These are phyloP conservation scores for Deilephila elpenor DNA, from an alignment of 2,888 invertebrate genomes.

Conservation along the genomic window DNA sequence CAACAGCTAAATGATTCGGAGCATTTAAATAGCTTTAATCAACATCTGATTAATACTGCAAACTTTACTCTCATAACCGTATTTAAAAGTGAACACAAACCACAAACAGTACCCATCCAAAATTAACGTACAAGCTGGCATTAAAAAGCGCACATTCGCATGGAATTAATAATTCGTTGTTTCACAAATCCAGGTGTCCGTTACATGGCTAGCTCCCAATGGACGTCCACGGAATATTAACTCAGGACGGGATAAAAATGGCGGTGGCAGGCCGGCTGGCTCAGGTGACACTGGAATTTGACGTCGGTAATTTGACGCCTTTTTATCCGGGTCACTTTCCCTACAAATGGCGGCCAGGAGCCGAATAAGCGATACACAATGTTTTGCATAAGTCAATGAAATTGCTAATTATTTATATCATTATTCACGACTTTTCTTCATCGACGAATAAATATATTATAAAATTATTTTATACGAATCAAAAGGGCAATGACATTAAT, in stretches of 20 bases:
- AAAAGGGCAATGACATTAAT: too few relatives aligned
- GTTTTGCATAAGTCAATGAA: slow-evolving; percentile 57
- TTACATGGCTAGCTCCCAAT: slow-evolving; percentile 66
- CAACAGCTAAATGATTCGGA: too few relatives aligned
- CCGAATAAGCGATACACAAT: slow-evolving; percentile 59
- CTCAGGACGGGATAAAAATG: slow-evolving; percentile 78
- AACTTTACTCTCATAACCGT: neutral
- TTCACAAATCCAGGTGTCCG: slow-evolving; percentile 67
- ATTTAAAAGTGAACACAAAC: neutral
- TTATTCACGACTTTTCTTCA: too few relatives aligned
- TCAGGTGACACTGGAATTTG: slow-evolving; percentile 78
- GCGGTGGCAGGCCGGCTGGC: slow-evolving; percentile 63
- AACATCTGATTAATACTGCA: neutral
- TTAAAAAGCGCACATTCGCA: slow-evolving; percentile 46
- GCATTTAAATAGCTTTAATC: neutral
- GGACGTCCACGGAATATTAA: slow-evolving; percentile 79
- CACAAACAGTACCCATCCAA: neutral
- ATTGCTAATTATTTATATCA: neutral
- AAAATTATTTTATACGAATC: too few relatives aligned
- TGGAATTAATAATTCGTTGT: slow-evolving; percentile 64
- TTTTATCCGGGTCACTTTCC: slow-evolving; percentile 76
- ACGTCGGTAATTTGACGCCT: slow-evolving; percentile 79
- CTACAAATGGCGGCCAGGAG: slow-evolving; percentile 65
- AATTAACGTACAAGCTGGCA: neutral
- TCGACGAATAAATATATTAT: too few relatives aligned